phyloP scores from a whole-genome alignment of 2,797 vertebrate species.

The Notolepis coatsorum region DNA sequence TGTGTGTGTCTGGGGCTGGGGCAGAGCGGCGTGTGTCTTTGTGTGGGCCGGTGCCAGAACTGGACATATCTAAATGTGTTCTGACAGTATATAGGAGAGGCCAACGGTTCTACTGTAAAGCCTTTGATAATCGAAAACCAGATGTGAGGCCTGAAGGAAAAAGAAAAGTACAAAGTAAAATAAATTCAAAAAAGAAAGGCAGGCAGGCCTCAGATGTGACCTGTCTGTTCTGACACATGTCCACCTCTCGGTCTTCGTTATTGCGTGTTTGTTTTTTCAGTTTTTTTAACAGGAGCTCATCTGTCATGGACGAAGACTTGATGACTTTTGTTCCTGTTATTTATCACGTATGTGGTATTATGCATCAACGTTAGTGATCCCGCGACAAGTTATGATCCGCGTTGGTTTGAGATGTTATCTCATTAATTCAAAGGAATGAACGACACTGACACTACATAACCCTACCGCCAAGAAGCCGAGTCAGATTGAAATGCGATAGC shows the following conservation, averaged over 20 bases:
- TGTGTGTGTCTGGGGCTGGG: conserved; percentile 32
- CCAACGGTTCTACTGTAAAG: conserved; percentile 18
- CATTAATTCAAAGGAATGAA: neutral
- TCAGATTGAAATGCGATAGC: conserved; percentile 25
- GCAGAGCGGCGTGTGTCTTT: conserved; percentile 48
- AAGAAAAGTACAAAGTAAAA: too few relatives aligned
- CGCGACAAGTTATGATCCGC: neutral
- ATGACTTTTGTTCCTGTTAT: neutral
- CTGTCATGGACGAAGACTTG: neutral
- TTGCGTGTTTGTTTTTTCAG: neutral
- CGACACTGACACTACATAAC: conserved; percentile 8
- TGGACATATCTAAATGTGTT: conserved; percentile 27
- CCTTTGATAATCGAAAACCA: conserved; percentile 31
- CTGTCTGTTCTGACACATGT: conserved; percentile 7
- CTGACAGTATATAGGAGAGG: conserved; percentile 38
- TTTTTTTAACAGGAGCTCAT: neutral
- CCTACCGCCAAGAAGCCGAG: conserved; percentile 9
- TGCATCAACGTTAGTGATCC: neutral
- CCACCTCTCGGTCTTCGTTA: neutral
- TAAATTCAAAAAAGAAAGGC: too few relatives aligned
- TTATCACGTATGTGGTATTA: neutral
- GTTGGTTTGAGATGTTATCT: neutral
- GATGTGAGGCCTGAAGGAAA: neutral
- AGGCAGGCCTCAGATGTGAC: neutral
- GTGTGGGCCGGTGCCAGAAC: conserved; percentile 39